Evolutionary conservation across 2,797 vertebrate genomes (phyloP).

Genomic region (Cyprinodon diabolis): DNA sequence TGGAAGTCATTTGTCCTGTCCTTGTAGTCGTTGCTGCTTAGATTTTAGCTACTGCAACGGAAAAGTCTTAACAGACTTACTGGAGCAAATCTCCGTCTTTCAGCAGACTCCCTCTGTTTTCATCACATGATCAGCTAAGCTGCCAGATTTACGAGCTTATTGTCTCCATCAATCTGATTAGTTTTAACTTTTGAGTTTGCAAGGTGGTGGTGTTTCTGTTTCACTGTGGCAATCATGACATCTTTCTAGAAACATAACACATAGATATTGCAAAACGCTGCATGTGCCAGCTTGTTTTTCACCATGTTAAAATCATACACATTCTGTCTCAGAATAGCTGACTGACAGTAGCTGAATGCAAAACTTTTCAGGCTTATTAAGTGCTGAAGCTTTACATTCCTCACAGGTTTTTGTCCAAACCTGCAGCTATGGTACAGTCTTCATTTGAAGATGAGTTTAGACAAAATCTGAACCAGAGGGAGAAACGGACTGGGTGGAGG

Average conservation of each 20-base stretch:
- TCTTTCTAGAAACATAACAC: constrained; percentile 4
- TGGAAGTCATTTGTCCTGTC: background rate
- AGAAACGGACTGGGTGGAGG: background rate
- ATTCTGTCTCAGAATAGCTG: constrained; percentile 13
- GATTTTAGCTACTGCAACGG: background rate
- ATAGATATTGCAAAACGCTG: background rate
- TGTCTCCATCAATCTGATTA: constrained; percentile 69
- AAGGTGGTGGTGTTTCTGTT: constrained; percentile 12
- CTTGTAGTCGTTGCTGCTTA: background rate
- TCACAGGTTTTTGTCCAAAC: constrained; percentile 23
- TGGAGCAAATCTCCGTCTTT: constrained; percentile 38
- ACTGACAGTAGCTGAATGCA: constrained; percentile 20
- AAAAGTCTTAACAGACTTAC: constrained; percentile 29
- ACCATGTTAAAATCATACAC: background rate
- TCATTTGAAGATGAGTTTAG: constrained; percentile 29
- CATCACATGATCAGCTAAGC: constrained; percentile 53
- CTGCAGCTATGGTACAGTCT: constrained; percentile 25
- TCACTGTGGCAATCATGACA: background rate
- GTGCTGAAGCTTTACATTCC: constrained; percentile 22
- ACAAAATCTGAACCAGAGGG: background rate
- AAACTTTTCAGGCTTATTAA: constrained; percentile 17
- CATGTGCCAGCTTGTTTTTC: constrained; percentile 15
- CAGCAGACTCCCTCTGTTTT: constrained; percentile 8
- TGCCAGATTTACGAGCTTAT: constrained; percentile 67
- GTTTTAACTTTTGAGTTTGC: constrained; percentile 64